These are phyloP conservation scores for Caenorhabditis sp. DNA, from an alignment of 2,888 invertebrate genomes.

Conservation along the genomic window DNA sequence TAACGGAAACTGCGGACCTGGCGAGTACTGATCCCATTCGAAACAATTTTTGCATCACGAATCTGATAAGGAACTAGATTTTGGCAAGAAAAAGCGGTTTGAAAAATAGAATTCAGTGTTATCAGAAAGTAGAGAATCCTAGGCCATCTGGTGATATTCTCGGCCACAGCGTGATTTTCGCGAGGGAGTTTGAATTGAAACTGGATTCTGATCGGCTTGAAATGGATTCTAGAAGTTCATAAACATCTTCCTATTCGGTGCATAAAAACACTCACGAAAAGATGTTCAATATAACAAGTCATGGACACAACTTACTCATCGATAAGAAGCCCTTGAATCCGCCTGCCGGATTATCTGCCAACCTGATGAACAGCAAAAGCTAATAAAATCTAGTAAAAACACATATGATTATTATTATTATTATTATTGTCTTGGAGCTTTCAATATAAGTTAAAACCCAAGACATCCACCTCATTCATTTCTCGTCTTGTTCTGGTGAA, in stretches of 20 bases:
- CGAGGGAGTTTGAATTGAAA: neutral
- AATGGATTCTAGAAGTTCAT: too few species aligned
- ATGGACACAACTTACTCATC: conserved; percentile 9
- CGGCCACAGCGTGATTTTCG: neutral
- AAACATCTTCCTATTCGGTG: neutral
- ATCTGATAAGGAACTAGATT: neutral
- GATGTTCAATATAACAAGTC: neutral
- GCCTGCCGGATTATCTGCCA: conserved; percentile 32
- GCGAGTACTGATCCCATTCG: conserved; percentile 37
- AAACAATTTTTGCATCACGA: conserved; percentile 43
- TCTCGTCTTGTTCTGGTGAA: conserved; percentile 6
- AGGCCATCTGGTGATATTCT: neutral
- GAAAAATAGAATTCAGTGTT: neutral
- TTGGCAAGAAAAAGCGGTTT: neutral
- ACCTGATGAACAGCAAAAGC: conserved; percentile 19
- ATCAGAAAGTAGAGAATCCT: neutral
- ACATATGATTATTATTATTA: conserved; percentile 3
- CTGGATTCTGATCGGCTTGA: neutral
- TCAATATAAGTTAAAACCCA: conserved; percentile 1
- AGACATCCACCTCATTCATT: conserved; percentile 6
- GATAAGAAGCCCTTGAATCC: neutral
- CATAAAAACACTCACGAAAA: neutral
- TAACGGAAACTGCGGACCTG: conserved; percentile 27
- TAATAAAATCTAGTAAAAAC: conserved; percentile 33
- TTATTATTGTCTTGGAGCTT: neutral